Percentiles rank a stretch among this genome's conserved stretches.
phyloP scores from a whole-genome alignment of 2,113 vertebrate genomes.

The Solenodon paradoxus region DNA sequence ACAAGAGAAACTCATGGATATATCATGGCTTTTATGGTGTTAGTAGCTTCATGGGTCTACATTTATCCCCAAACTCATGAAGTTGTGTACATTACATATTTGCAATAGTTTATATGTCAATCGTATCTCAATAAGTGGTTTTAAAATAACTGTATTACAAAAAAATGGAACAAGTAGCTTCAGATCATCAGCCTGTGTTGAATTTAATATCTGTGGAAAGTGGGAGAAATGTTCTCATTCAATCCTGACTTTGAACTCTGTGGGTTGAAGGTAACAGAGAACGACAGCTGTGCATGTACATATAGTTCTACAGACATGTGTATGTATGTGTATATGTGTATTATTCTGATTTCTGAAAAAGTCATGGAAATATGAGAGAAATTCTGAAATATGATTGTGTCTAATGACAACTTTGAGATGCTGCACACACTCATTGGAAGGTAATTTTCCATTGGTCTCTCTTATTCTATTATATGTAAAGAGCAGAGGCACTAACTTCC shows the following conservation, averaged over 20 bases:
- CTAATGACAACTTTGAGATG: not conserved
- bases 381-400: not conserved
- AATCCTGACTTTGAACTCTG: not conserved
- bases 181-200: not conserved
- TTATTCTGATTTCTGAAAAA: not conserved
- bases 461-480: not conserved
- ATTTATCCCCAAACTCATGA: not conserved
- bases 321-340: not conserved
- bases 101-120: not conserved
- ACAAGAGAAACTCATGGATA: too few species aligned
- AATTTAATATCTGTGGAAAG: not conserved
- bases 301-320: not conserved
- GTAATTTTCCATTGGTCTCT: not conserved
- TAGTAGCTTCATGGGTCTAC: not conserved
- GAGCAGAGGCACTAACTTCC: not conserved
- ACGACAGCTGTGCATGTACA: not conserved
- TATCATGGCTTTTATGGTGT: not conserved
- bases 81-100: not conserved
- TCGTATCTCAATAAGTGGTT: not conserved
- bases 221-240: not conserved
- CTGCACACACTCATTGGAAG: not conserved
- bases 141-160: not conserved
- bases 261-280: not conserved
- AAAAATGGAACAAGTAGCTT: not conserved
- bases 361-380: not conserved